Evolutionary conservation across 2,113 vertebrate genomes (phyloP).

Genomic region (Nettapus auritus): DNA sequence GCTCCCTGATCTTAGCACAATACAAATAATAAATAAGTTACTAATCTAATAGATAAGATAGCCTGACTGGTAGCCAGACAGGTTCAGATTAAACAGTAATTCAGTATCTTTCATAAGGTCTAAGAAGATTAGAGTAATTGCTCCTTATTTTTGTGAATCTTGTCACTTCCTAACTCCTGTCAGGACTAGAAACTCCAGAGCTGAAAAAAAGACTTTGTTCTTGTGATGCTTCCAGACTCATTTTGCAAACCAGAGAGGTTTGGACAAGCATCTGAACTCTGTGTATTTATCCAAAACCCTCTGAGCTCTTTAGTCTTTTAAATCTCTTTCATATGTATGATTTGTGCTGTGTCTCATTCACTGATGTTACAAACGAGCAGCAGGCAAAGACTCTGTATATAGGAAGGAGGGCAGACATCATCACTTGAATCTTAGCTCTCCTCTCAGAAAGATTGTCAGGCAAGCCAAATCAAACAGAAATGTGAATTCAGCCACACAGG

Average conservation of each 20-base stretch:
- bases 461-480: background rate
- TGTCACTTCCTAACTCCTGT: background rate
- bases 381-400: conserved; percentile 1
- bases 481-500: background rate
- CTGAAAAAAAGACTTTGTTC: background rate
- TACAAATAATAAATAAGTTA: background rate
- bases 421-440: background rate
- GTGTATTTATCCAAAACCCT: conserved; percentile 52
- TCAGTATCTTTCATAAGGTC: background rate
- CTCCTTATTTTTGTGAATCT: background rate
- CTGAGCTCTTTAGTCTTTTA: conserved; percentile 48
- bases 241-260: conserved; percentile 67
- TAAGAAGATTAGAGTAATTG: background rate
- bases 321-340: conserved; percentile 69
- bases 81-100: background rate
- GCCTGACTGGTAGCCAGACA: background rate
- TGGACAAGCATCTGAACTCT: conserved; percentile 55
- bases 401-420: background rate
- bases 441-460: background rate
- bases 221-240: conserved; percentile 50
- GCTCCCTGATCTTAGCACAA: background rate
- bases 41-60: background rate
- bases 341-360: background rate
- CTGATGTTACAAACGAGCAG: background rate
- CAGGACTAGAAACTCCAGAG: conserved; percentile 16